phyloP scores from a whole-genome alignment of 1,140 invertebrate species.

The Brachionus sp. region DNA sequence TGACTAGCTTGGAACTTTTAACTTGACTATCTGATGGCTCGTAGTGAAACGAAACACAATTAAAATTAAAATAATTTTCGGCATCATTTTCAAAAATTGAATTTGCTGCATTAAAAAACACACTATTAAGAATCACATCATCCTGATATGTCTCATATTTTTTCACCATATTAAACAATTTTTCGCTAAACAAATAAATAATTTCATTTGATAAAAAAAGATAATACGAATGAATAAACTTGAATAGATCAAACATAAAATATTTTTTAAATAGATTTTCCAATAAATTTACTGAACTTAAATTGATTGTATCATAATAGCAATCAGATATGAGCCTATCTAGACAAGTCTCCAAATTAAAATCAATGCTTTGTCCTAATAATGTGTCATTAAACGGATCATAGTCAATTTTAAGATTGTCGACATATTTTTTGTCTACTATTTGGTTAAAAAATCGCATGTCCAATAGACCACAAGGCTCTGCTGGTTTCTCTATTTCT shows the following conservation, averaged over 20 bases:
- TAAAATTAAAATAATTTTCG: constrained; percentile 33
- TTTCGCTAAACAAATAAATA: constrained; percentile 34
- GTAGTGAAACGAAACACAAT: constrained; percentile 13
- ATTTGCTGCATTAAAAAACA: constrained; percentile 32
- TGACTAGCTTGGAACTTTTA: background rate
- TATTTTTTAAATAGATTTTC: constrained; percentile 35
- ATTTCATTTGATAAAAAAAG: constrained; percentile 44
- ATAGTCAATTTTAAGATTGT: background rate
- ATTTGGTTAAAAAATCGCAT: background rate
- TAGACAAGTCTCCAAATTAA: background rate
- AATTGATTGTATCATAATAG: background rate
- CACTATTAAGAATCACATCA: constrained; percentile 15
- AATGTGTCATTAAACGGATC: background rate
- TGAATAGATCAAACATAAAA: constrained; percentile 28
- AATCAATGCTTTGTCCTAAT: constrained; percentile 1
- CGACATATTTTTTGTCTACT: background rate
- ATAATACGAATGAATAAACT: constrained; percentile 41
- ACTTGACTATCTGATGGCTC: background rate
- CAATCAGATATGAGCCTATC: background rate
- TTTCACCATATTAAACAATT: constrained; percentile 23
- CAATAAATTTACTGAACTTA: constrained; percentile 8
- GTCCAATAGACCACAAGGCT: background rate
- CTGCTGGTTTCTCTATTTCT: background rate
- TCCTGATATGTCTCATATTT: constrained; percentile 34
- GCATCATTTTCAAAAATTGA: constrained; percentile 32